Base-by-base conservation (phyloP, 2,797 vertebrate species). In the Onychomys arenicola region DNA sequence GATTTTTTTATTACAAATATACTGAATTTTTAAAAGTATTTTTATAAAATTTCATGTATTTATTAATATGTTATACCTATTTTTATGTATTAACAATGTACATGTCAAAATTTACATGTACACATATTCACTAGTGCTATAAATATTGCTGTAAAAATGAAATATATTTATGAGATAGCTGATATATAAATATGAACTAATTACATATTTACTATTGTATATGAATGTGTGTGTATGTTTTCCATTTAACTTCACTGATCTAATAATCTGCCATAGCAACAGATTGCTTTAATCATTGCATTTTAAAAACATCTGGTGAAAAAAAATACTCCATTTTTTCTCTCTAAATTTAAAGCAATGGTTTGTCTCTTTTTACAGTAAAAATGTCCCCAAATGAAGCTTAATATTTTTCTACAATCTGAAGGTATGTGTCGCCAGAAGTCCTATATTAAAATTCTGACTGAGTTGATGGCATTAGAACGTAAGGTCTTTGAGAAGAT, bases 261-360 rank as follows among this genome's bases (percentile, higher is more conserved):
- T 32, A 8, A 71, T 71, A 71, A 4, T 19, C 84, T 75, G 3
- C 17, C 19, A 43, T 14, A 89, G 9, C 21, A 96, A 75, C 29
- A 89, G 61, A 87, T 37, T 95, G 11, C 40, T 88, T 85, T 83
- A 86, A 93, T 82, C 67, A 40, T 34, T 29, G 81, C 32, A 85
- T 52, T 25, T 92, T 94, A 25, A 80, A 89, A 93, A n/a, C 49
- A 92, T 32, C 12, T 37, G 21, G 0, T 57, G 46, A 65, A 21
- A 87, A 21, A 87, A 67, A 21, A 61, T 32, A 49, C 27, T 6
- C 67, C 37, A 84, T 49, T 67, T 13, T 95, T 75, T 59, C 77
- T 92, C 93, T 37, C 25, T 49, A 81, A 29, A 82, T 95, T 86
- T 78, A 21, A 40, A 83, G 25, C 7, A 78, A 67, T 34, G 23